Conservation (phyloP, 1,140 invertebrate genomes). For the Brachionus angularis region DNA sequence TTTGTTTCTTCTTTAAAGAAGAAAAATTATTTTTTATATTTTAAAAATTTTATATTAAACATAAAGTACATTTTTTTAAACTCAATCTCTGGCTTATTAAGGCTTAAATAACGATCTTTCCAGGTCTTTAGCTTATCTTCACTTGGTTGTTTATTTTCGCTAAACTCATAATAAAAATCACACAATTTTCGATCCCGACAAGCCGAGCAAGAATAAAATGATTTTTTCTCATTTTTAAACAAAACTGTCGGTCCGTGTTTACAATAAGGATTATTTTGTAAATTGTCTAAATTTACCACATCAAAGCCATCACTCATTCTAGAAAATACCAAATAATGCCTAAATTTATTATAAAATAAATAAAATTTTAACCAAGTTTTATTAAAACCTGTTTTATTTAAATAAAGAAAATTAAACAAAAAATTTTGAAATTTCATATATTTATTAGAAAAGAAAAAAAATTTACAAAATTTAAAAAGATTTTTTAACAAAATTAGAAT, state of each 20-base stretch:
- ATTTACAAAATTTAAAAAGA: conserved; percentile 5
- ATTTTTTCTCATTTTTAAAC: conserved; percentile 15
- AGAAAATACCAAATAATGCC: background rate
- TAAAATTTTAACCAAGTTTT: background rate
- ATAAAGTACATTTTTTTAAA: background rate
- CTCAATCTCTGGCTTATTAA: too few species aligned
- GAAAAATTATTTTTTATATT: background rate
- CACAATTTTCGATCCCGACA: conserved; percentile 37
- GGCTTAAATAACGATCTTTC: background rate
- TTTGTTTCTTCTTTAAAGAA: background rate
- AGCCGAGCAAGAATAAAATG: conserved; percentile 41
- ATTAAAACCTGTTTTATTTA: background rate
- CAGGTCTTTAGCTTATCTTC: conserved; percentile 22
- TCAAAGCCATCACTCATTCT: conserved; percentile 16
- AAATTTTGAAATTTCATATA: too few species aligned
- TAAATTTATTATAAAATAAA: background rate
- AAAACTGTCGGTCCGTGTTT: conserved; percentile 16
- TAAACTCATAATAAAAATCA: conserved; percentile 1
- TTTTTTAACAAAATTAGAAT: conserved; percentile 16
- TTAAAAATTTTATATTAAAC: background rate
- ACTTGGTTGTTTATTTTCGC: background rate
- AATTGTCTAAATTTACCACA: background rate
- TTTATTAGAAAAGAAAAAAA: background rate
- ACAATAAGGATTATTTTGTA: conserved; percentile 28
- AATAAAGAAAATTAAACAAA: background rate